A percentile compares a stretch with the other conserved stretches of the same genome.
Evolutionary conservation across 2,888 invertebrate genomes (phyloP).

Genomic region (Protonemura montana): DNA sequence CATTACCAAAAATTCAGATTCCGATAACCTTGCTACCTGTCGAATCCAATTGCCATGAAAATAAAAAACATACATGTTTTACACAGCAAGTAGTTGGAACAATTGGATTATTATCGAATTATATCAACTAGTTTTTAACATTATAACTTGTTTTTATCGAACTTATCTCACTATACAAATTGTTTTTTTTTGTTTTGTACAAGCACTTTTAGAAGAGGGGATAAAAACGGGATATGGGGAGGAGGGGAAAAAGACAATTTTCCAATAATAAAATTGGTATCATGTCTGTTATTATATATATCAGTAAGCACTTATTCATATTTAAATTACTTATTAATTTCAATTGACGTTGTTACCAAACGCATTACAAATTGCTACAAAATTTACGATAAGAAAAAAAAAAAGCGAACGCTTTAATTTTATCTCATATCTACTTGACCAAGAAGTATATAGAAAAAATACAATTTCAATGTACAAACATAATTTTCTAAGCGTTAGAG

Average conservation of each 20-base stretch:
- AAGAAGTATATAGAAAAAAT: background rate
- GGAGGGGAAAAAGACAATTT: background rate
- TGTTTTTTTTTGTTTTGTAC: background rate
- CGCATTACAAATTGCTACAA: background rate
- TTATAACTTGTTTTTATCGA: background rate
- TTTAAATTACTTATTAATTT: background rate
- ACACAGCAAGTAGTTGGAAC: background rate
- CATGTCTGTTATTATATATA: background rate
- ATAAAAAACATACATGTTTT: background rate
- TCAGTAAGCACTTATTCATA: too few species aligned
- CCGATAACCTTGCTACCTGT: background rate
- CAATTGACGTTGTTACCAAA: background rate
- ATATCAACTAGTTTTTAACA: constrained; percentile 37
- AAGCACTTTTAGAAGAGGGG: background rate
- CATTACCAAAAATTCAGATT: background rate
- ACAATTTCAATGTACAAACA: background rate
- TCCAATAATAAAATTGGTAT: background rate
- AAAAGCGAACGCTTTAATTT: too few species aligned
- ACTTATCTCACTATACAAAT: background rate
- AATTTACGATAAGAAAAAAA: background rate
- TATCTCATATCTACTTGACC: background rate
- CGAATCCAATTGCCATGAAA: background rate
- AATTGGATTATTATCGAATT: background rate
- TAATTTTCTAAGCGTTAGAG: background rate
- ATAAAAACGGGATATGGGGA: background rate